Percentiles rank a stretch among this genome's conserved stretches.
Conservation (phyloP, 2,797 vertebrate species). For the Argyrosomus regius region DNA sequence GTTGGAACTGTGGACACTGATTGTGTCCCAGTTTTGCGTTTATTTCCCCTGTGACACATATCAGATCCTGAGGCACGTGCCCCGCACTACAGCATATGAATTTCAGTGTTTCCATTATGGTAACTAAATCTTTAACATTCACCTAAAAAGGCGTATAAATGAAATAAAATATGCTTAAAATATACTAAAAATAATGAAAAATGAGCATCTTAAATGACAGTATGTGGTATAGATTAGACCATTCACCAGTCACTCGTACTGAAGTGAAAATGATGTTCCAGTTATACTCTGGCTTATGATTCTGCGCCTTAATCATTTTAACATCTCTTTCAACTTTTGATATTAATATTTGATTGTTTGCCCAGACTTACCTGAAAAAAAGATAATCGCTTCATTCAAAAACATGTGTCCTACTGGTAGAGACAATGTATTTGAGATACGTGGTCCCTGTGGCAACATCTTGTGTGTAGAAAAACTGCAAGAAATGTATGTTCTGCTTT, state of each 20-base stretch:
- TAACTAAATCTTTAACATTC: not conserved
- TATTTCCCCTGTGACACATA: slow-evolving; percentile 5
- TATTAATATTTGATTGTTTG: not conserved
- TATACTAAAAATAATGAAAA: not conserved
- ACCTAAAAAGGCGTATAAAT: not conserved
- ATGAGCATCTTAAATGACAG: not conserved
- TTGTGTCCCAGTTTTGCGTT: not conserved
- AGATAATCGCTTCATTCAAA: not conserved
- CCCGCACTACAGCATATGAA: not conserved
- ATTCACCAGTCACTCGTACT: not conserved
- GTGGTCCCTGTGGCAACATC: not conserved
- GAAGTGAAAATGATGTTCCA: not conserved
- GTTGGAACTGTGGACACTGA: not conserved
- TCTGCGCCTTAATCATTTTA: not conserved
- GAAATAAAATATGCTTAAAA: not conserved
- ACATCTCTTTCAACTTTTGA: not conserved
- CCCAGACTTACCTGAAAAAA: not conserved
- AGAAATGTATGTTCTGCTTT: not conserved
- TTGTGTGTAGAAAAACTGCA: not conserved
- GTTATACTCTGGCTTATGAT: not conserved
- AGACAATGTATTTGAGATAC: not conserved
- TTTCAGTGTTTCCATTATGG: not conserved
- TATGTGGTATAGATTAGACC: not conserved
- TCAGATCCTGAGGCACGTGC: not conserved
- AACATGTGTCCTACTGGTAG: not conserved